These are phyloP conservation scores for Netelia virgata DNA, from an alignment of 2,888 invertebrate species.

Conservation along the genomic window DNA sequence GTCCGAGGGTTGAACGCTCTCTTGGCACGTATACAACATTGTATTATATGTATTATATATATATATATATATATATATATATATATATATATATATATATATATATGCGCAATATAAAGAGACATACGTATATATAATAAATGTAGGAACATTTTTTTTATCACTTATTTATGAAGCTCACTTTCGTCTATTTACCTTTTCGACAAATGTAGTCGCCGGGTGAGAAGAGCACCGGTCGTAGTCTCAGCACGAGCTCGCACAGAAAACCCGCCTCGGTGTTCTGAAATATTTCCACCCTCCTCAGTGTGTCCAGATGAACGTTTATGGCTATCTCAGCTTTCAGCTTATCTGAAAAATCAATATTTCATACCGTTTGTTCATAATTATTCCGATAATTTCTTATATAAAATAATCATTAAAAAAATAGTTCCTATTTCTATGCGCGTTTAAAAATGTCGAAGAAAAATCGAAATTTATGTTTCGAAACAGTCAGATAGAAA, in stretches of 20 bases:
- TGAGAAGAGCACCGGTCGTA: slow-evolving; percentile 98
- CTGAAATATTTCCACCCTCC: slow-evolving; percentile 99
- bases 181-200: slow-evolving; percentile 90
- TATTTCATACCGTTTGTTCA: background rate
- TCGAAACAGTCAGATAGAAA: too few species aligned
- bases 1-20: slow-evolving; percentile 17
- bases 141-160: background rate
- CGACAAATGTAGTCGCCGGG: slow-evolving; percentile 99
- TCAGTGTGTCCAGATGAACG: slow-evolving; percentile 98
- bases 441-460: background rate
- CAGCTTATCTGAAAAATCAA: slow-evolving; percentile 90
- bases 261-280: slow-evolving; percentile 99
- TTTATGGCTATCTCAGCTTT: slow-evolving; percentile 99
- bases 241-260: slow-evolving; percentile 97
- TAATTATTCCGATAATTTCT: background rate
- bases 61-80: background rate
- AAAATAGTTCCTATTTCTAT: background rate
- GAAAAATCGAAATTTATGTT: background rate
- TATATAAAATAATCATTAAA: background rate
- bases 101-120: background rate
- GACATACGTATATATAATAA: slow-evolving; percentile 2
- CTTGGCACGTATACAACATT: slow-evolving; percentile 13
- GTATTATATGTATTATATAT: slow-evolving; percentile 2
- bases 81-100: slow-evolving; percentile 9
- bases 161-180: background rate